These are phyloP conservation scores for Halichoeres trimaculatus DNA, from an alignment of 2,113 vertebrate genomes.

Conservation along the genomic window DNA sequence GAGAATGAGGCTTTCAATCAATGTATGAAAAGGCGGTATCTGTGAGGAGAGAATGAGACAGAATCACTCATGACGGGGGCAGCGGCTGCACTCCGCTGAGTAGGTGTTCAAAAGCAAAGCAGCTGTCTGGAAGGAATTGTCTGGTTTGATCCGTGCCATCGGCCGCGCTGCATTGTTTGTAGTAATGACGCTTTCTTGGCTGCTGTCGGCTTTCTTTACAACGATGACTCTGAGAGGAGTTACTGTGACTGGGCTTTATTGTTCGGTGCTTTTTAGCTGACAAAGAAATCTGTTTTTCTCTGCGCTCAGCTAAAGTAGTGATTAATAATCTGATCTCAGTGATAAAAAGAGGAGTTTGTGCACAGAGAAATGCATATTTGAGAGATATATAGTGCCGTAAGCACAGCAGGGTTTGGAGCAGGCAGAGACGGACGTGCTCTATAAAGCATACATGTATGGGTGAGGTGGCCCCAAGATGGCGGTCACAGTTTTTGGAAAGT, in stretches of 20 bases:
- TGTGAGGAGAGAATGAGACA: constrained; percentile 52
- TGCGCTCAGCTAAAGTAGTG: not conserved
- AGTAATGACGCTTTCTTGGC: constrained; percentile 46
- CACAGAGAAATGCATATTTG: no score
- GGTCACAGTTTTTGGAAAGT: no score
- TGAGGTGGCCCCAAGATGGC: no score
- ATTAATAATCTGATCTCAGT: not conserved
- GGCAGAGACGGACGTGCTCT: no score
- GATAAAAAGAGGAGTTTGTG: no score
- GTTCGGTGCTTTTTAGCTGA: constrained; percentile 1
- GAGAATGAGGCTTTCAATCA: constrained; percentile 78
- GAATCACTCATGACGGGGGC: constrained; percentile 58
- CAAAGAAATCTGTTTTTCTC: constrained; percentile 3
- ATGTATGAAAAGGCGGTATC: constrained; percentile 71
- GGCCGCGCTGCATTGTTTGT: constrained; percentile 51
- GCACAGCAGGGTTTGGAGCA: no score
- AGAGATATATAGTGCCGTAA: no score
- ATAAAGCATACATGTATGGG: no score
- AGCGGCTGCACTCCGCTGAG: constrained; percentile 45
- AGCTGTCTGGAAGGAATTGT: constrained; percentile 50
- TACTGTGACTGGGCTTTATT: constrained; percentile 1
- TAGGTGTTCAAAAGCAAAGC: constrained; percentile 60
- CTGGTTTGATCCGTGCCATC: constrained; percentile 48
- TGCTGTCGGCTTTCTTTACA: constrained; percentile 43
- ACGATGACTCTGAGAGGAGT: constrained; percentile 42